These are phyloP conservation scores for Phacellophora camtschatica DNA, from an alignment of 30 jellyfish, hydroid and myxozoan genomes.

Conservation along the genomic window DNA sequence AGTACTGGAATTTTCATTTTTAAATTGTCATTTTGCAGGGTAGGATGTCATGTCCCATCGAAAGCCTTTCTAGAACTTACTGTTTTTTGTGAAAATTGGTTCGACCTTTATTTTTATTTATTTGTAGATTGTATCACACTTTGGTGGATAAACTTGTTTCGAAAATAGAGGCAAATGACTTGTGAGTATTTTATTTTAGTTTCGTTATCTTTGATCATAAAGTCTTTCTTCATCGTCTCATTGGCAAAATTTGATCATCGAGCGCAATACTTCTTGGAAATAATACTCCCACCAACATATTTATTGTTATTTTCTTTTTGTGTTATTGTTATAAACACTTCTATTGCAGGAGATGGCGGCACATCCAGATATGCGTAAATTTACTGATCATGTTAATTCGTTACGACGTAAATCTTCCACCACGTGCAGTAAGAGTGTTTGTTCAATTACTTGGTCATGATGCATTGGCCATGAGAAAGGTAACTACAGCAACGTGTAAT, in stretches of 20 bases:
- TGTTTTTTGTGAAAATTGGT: background rate
- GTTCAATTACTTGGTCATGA: constrained; percentile 77
- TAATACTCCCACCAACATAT: too few relatives aligned
- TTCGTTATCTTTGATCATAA: too few relatives aligned
- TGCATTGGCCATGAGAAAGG: constrained; percentile 94
- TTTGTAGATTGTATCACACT: constrained; percentile 37
- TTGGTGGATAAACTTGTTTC: constrained; percentile 61
- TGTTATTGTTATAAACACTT: too few relatives aligned
- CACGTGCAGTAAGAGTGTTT: constrained; percentile 69
- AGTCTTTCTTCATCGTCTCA: too few relatives aligned
- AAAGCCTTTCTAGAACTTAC: background rate
- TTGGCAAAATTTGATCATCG: too few relatives aligned
- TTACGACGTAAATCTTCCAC: constrained; percentile 65
- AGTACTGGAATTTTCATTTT: too few relatives aligned
- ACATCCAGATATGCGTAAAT: constrained; percentile 74
- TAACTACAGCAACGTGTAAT: too few relatives aligned
- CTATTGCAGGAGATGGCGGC: constrained; percentile 79
- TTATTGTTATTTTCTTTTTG: too few relatives aligned
- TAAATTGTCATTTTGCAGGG: background rate
- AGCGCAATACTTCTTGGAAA: too few relatives aligned
- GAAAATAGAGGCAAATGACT: constrained; percentile 54
- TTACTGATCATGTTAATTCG: constrained; percentile 61
- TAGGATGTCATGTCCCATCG: background rate
- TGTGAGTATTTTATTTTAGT: constrained; percentile 68
- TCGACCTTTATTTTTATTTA: background rate